phyloP scores from a whole-genome alignment of 2,113 vertebrate species.

The Burhinus bistriatus region DNA sequence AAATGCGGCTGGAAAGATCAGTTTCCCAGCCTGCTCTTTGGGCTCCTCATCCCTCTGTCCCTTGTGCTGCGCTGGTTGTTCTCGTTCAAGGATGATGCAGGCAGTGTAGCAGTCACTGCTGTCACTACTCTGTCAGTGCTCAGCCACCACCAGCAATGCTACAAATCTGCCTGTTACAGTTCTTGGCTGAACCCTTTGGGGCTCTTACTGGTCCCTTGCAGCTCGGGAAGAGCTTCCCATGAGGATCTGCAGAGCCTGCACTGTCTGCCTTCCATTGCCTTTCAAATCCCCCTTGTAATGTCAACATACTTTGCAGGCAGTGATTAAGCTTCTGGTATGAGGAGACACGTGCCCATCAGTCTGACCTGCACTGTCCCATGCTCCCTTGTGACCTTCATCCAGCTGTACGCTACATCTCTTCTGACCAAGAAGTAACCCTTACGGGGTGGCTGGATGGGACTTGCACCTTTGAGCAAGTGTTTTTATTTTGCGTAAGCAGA shows the following conservation, averaged over 20 bases:
- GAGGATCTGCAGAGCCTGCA: background rate
- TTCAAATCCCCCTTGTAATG: background rate
- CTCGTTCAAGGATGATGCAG: background rate
- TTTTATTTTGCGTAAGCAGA: background rate
- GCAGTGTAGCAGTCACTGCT: background rate
- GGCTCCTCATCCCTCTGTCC: background rate
- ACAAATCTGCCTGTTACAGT: background rate
- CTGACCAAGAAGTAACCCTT: background rate
- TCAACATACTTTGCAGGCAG: background rate
- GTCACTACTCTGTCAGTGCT: background rate
- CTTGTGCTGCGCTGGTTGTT: background rate
- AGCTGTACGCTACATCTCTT: background rate
- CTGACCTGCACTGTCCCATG: rapidly evolving
- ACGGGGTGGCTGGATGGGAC: background rate
- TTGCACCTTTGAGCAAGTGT: background rate
- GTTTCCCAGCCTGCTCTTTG: background rate
- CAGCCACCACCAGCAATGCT: background rate
- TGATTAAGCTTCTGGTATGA: background rate
- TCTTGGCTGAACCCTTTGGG: background rate
- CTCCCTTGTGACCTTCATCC: background rate
- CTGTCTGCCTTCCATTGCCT: background rate
- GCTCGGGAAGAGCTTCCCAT: background rate
- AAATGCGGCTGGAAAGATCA: background rate
- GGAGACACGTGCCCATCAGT: background rate
- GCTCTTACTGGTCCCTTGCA: background rate